phyloP scores from a whole-genome alignment of 1,140 invertebrate species.

The Hyles vespertilio region DNA sequence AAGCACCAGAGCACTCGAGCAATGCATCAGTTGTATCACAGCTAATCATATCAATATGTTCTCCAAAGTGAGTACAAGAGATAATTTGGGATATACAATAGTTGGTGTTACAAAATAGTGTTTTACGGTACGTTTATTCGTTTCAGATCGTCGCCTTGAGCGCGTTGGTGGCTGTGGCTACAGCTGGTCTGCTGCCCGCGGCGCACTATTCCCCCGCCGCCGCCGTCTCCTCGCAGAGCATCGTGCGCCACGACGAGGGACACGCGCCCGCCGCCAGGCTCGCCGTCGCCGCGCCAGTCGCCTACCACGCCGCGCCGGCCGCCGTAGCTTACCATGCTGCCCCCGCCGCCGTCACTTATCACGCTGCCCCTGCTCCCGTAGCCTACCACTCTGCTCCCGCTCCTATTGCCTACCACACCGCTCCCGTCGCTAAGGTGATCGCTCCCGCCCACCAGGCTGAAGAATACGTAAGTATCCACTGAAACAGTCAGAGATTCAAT shows the following conservation, averaged over 20 bases:
- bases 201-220: slow-evolving; percentile 44
- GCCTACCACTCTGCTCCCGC: slow-evolving; percentile 31
- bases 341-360: slow-evolving; percentile 30
- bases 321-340: slow-evolving; percentile 33
- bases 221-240: slow-evolving; percentile 57
- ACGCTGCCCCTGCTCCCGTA: slow-evolving; percentile 33
- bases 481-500: no score
- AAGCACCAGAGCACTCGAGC: slow-evolving; percentile 17
- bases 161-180: slow-evolving; percentile 44
- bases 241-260: slow-evolving; percentile 49
- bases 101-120: no score
- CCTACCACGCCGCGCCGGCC: no score
- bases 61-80: slow-evolving; percentile 38
- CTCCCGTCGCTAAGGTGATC: slow-evolving; percentile 14
- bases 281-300: no score
- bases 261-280: slow-evolving; percentile 6
- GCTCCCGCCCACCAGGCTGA: slow-evolving; percentile 24
- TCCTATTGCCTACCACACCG: slow-evolving; percentile 26
- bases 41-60: slow-evolving; percentile 37
- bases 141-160: slow-evolving; percentile 44
- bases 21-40: slow-evolving; percentile 28
- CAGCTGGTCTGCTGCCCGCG: slow-evolving; percentile 47
- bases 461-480: slow-evolving; percentile 27
- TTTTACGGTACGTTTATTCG: no score
- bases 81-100: not conserved